Evolutionary conservation across 2,888 invertebrate species (phyloP), one percentile per base, ranked within the genome.

Genomic region (Apotomis capreana): DNA sequence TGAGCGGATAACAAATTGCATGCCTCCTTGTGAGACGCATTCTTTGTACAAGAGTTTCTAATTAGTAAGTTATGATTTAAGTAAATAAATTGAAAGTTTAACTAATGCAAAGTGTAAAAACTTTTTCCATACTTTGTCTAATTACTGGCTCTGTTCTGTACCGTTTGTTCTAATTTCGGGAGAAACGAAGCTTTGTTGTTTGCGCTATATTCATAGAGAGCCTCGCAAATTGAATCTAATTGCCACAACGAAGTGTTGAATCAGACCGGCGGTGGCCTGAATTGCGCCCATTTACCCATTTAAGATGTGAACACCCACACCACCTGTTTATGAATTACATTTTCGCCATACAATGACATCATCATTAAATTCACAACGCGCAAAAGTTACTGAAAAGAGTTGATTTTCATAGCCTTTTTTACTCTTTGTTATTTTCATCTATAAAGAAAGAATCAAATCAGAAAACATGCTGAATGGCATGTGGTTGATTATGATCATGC

Each of bases 211-310:
- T 87, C 87, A 87, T 89, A 88, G 87, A 79, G 84, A 82, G 83
- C 82, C 79, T 83, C 86, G 85, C 88, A 91, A 92, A 92, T 92
- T 91, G 91, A 88, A 88, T 88, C 91, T 92, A 92, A 92, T 92
- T 92, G 92, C 90, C 87, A 84, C 89, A 91, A 91, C 88, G 88
- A 91, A 91, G 92, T 90, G 92, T 90, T 90, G 92, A 92, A 91
- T 91, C 90, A 91, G 91, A 84, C 90, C 84, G 86, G 83, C 84
- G 81, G 81, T 86, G 90, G 86, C 89, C 92, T 89, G 87, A 91
- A 92, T 92, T 90, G 87, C 81, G 79, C 87, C 88, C 88, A 91
- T 92, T 92, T 91, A 89, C 90, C 85, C 89, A 90, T 87, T 91
- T 89, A 88, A 84, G 87, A 88, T 81, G 86, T 85, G 83, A 85